These are phyloP conservation scores for Cephalotes varians DNA, from an alignment of 2,888 invertebrate species.

Conservation along the genomic window DNA sequence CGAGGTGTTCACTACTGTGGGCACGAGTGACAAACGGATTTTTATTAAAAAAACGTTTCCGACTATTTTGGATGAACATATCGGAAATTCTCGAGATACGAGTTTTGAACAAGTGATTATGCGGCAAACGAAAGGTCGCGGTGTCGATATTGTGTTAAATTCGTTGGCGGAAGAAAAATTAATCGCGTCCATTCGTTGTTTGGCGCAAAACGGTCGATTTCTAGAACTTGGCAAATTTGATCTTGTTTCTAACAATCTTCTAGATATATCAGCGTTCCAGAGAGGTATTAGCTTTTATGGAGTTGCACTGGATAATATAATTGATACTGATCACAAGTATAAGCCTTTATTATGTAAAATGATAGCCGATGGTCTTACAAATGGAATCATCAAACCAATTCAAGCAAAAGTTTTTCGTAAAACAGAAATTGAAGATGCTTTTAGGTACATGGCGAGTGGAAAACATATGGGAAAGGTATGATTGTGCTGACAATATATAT, in stretches of 20 bases:
- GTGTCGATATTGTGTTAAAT: constrained; percentile 96
- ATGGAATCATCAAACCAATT: constrained; percentile 90
- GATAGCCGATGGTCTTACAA: constrained; percentile 88
- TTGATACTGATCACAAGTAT: constrained; percentile 78
- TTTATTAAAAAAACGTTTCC: constrained; percentile 88
- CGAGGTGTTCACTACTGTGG: constrained; percentile 88
- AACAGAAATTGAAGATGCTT: background rate
- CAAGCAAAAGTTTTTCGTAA: constrained; percentile 88
- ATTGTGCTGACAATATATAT: too few relatives aligned
- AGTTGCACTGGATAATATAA: constrained; percentile 91
- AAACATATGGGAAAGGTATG: constrained; percentile 14
- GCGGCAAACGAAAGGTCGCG: constrained; percentile 92
- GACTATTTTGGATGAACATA: constrained; percentile 88
- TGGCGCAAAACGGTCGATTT: constrained; percentile 89
- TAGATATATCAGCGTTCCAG: constrained; percentile 89
- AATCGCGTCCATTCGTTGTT: constrained; percentile 89
- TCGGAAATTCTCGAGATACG: constrained; percentile 94
- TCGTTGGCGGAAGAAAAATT: constrained; percentile 97
- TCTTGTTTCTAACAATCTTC: constrained; percentile 89
- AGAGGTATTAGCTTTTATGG: constrained; percentile 92
- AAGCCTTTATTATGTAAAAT: background rate
- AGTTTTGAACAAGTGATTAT: constrained; percentile 95
- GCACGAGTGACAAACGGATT: constrained; percentile 86
- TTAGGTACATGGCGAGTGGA: constrained; percentile 5
- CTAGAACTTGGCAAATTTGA: constrained; percentile 95